Evolutionary conservation across 2,797 vertebrate genomes (phyloP).

Genomic region (Zonotrichia albicollis): DNA sequence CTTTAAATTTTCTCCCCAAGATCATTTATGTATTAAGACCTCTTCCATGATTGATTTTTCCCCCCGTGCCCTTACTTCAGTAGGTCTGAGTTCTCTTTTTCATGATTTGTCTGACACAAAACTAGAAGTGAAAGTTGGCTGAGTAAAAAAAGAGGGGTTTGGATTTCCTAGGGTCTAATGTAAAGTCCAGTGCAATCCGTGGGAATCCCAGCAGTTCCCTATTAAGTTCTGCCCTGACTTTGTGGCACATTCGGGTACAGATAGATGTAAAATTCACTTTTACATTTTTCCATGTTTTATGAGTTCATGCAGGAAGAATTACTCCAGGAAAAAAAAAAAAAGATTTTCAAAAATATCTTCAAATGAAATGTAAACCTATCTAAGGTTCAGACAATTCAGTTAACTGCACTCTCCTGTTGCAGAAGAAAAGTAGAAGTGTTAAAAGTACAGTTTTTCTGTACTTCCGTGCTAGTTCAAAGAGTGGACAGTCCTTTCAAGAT

Average conservation of each 20-base stretch:
- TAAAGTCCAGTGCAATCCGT: neutral
- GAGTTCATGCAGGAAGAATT: neutral
- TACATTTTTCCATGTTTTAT: neutral
- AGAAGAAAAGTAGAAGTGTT: neutral
- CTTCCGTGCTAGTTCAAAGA: neutral
- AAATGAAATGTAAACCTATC: neutral
- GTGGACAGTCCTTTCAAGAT: neutral
- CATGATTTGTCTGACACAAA: neutral
- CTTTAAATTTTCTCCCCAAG: neutral
- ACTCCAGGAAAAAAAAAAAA: neutral
- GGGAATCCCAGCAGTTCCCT: neutral
- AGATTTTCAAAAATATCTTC: neutral
- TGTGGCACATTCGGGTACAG: neutral
- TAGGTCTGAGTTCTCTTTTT: neutral
- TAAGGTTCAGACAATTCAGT: neutral
- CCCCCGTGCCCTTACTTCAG: neutral
- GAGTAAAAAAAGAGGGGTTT: neutral
- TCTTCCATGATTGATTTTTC: neutral
- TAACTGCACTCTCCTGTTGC: neutral
- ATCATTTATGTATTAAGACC: neutral
- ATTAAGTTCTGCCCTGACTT: neutral
- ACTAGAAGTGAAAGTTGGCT: neutral
- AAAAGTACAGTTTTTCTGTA: neutral
- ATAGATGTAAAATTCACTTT: neutral
- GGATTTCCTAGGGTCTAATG: neutral